Evolutionary conservation across 2,797 vertebrate genomes (phyloP).

Genomic region (Lithobates sylvaticus): DNA sequence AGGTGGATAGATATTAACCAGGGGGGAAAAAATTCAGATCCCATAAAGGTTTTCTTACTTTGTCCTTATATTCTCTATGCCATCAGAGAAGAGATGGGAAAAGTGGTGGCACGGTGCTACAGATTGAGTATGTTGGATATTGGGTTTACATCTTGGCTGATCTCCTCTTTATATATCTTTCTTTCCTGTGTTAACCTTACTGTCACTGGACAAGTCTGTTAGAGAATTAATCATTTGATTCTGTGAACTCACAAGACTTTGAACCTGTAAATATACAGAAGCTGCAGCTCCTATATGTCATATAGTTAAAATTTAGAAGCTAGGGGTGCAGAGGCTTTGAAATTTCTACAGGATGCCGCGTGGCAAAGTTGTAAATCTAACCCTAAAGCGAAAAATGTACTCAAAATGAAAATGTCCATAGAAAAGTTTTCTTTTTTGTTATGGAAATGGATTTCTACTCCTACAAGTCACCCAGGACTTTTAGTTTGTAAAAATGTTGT

Average conservation of each 20-base stretch:
- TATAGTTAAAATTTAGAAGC: slow-evolving; percentile 9
- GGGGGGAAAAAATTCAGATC: too few relatives aligned
- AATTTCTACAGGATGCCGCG: neutral
- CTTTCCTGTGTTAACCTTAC: slow-evolving; percentile 3
- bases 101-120: neutral
- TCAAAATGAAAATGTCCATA: neutral
- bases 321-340: neutral
- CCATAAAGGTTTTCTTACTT: too few relatives aligned
- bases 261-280: neutral
- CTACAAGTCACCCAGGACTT: neutral
- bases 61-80: too few relatives aligned
- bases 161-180: neutral
- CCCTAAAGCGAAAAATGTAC: neutral
- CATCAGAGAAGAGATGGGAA: neutral
- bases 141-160: neutral
- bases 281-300: neutral
- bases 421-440: neutral
- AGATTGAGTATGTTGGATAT: neutral
- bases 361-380: neutral
- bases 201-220: slow-evolving; percentile 7
- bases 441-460: neutral
- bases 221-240: slow-evolving; percentile 10
- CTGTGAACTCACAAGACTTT: slow-evolving; percentile 12
- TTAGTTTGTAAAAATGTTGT: neutral
- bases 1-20: too few relatives aligned